A percentile compares a stretch with the other conserved stretches of the same genome.
Conservation (phyloP, 2,797 vertebrate species). For the Miichthys miiuy region DNA sequence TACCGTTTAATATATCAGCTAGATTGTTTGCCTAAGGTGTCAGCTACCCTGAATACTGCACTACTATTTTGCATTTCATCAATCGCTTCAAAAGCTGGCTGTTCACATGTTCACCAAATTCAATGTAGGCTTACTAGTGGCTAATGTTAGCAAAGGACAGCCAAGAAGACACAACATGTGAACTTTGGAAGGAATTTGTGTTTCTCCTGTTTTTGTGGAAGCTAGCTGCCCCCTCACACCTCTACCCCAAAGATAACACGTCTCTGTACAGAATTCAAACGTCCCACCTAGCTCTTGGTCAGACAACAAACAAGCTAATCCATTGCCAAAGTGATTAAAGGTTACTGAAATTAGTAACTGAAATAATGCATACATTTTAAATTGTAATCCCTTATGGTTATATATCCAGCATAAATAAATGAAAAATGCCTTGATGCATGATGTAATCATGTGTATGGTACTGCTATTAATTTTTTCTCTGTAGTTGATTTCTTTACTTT, state of each 20-base stretch:
- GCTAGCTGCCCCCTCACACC: not conserved
- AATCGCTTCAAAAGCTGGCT: not conserved
- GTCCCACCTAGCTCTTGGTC: not conserved
- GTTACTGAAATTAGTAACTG: not conserved
- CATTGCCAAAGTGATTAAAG: too few relatives aligned
- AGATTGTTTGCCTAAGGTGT: too few relatives aligned
- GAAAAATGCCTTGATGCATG: not conserved
- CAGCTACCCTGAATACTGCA: too few relatives aligned
- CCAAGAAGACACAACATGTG: not conserved
- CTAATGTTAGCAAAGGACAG: not conserved
- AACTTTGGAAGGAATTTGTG: not conserved
- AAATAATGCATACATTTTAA: not conserved
- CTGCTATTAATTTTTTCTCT: not conserved
- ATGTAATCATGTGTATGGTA: not conserved
- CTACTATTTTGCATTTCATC: too few relatives aligned
- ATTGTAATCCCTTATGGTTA: not conserved
- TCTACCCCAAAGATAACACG: not conserved
- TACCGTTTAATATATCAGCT: not conserved
- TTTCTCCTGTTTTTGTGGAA: constrained; percentile 5
- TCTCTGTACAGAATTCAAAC: not conserved
- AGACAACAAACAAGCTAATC: not conserved
- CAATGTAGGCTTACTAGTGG: not conserved
- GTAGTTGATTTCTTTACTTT: not conserved
- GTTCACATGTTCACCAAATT: not conserved
- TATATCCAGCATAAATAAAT: not conserved